These are phyloP conservation scores for Itoplectis maculator DNA, from an alignment of 2,888 invertebrate genomes.

Conservation along the genomic window DNA sequence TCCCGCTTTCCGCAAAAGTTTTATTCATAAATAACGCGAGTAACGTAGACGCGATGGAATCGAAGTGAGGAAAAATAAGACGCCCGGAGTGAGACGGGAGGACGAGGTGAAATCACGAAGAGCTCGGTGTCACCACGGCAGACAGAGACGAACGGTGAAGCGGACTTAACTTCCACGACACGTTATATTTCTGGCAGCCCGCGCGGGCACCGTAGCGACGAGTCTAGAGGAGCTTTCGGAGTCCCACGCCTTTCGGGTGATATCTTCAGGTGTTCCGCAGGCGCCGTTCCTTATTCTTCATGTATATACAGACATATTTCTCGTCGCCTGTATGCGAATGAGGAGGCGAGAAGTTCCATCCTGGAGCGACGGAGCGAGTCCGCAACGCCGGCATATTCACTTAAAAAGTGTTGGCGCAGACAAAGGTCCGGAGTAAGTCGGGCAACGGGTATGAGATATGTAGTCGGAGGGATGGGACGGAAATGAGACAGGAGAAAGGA, in stretches of 20 bases:
- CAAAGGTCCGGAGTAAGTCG: conserved; percentile 60
- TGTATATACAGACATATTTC: conserved; percentile 19
- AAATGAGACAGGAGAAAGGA: conserved; percentile 53
- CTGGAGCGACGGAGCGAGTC: conserved; percentile 30
- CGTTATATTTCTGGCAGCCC: conserved; percentile 16
- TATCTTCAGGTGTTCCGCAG: conserved; percentile 46
- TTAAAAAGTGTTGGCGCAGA: conserved; percentile 68
- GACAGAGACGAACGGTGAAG: conserved; percentile 10
- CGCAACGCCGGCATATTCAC: conserved; percentile 68
- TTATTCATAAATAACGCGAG: conserved; percentile 38
- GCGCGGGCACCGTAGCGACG: conserved; percentile 7
- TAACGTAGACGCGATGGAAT: conserved; percentile 18
- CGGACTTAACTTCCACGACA: conserved; percentile 29
- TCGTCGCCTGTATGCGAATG: conserved; percentile 39
- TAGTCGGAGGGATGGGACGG: conserved; percentile 23
- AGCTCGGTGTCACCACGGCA: not conserved
- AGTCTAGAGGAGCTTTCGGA: conserved; percentile 41
- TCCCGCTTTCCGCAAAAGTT: conserved; percentile 32
- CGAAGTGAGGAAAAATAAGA: conserved; percentile 20
- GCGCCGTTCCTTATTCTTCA: conserved; percentile 24
- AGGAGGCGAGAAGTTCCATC: conserved; percentile 60
- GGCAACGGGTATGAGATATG: conserved; percentile 34
- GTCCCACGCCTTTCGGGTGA: conserved; percentile 43
- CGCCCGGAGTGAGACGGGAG: not conserved
- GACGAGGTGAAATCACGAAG: conserved; percentile 22